phyloP scores from a whole-genome alignment of 2,797 vertebrate species.

The Astyanax mexicanus region DNA sequence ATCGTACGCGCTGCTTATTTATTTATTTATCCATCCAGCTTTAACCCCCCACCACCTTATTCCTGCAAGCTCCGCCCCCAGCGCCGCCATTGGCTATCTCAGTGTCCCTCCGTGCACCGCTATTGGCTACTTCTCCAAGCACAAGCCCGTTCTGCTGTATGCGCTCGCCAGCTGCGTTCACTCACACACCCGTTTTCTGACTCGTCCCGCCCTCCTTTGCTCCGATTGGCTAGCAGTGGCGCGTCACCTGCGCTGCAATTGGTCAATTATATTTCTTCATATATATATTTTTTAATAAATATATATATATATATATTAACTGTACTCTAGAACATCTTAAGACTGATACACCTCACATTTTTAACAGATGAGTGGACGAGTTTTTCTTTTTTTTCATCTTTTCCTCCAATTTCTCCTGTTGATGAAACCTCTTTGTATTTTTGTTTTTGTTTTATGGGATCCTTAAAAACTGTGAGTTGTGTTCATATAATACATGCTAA shows the following conservation, averaged over 20 bases:
- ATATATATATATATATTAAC: too few species aligned
- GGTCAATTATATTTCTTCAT: neutral
- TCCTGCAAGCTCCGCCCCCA: neutral
- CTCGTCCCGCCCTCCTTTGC: neutral
- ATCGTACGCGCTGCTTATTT: neutral
- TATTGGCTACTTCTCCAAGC: neutral
- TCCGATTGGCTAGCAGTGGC: neutral
- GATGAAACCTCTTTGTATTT: too few species aligned
- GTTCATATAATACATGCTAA: too few species aligned
- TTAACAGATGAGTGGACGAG: too few species aligned
- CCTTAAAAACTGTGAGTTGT: too few species aligned
- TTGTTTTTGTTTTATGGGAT: too few species aligned
- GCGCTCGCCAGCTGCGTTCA: neutral
- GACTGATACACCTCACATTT: too few species aligned
- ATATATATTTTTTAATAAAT: too few species aligned
- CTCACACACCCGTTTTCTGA: neutral
- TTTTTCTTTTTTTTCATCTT: too few species aligned
- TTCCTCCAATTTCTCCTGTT: too few species aligned
- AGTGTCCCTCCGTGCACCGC: neutral
- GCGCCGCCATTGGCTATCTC: neutral
- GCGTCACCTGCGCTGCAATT: neutral
- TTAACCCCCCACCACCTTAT: neutral
- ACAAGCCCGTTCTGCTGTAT: neutral
- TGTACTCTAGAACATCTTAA: too few species aligned
- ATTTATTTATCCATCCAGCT: slow-evolving; percentile 3